phyloP scores from a whole-genome alignment of 30 jellyfish, hydroid and myxozoan genomes.

The Hydractinia symbiolongicarpus region DNA sequence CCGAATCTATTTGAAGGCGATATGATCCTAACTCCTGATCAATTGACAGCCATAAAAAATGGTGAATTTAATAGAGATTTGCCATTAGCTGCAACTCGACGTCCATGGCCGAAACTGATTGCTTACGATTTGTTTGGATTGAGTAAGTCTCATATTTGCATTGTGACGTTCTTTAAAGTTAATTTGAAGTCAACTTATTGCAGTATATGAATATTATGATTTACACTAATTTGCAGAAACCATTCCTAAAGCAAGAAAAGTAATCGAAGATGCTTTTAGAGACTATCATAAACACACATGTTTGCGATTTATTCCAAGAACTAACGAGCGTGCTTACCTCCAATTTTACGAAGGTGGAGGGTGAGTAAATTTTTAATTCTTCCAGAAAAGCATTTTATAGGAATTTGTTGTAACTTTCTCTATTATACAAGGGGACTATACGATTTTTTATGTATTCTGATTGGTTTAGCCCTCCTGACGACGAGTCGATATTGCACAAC shows the following conservation, averaged over 20 bases:
- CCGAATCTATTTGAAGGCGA: slow-evolving; percentile 76
- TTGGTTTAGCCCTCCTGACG: too few relatives aligned
- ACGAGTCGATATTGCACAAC: too few relatives aligned
- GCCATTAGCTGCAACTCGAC: slow-evolving; percentile 61
- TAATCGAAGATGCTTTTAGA: not conserved
- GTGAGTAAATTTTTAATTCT: too few relatives aligned
- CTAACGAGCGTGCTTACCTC: not conserved
- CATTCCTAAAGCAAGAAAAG: not conserved
- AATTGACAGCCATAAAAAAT: slow-evolving; percentile 31
- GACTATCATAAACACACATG: slow-evolving; percentile 10
- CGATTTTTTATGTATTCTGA: too few relatives aligned
- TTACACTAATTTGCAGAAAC: not conserved
- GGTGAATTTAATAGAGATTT: slow-evolving; percentile 56
- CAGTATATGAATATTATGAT: not conserved
- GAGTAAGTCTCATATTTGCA: not conserved
- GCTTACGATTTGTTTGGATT: slow-evolving; percentile 29
- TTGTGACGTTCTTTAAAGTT: not conserved
- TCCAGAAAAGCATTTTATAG: too few relatives aligned
- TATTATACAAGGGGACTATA: too few relatives aligned
- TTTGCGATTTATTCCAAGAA: slow-evolving; percentile 1
- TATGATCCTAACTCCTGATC: slow-evolving; percentile 52
- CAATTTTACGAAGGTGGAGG: not conserved
- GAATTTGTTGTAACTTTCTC: too few relatives aligned
- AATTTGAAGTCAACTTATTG: not conserved
- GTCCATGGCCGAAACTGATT: slow-evolving; percentile 51